Evolutionary conservation across 2,888 invertebrate species (phyloP), one percentile per base, ranked within the genome.

Genomic region (Phaonia tiefii): DNA sequence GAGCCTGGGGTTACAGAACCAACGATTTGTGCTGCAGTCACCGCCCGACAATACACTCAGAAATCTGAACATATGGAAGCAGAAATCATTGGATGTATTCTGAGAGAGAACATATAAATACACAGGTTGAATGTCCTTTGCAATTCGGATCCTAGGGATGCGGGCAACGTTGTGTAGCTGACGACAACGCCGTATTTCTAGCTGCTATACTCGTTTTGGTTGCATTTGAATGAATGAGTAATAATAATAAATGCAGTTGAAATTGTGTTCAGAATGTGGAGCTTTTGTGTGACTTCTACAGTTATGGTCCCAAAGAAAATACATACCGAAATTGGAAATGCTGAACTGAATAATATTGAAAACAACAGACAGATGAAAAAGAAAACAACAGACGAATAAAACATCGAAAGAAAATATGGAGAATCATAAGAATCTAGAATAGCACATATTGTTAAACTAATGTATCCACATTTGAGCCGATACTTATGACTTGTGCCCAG

Each of bases 41-140:
- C 65, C 63, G 46, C 63, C 65, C 60, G 66, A 49, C 46, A 73
- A 67, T 72, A 71, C 20, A 49, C 49, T 20, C 11, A 11, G 54
- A n/a, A 31, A 13, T 20, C 11, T 13, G 22, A 13, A 54, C 25
- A 13, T 54, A 25, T 54, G 22, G 22, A 54, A 22, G 22, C 54
- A 54, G 7, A 25, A 25, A 25, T 54, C 25, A 22, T 11, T 3
- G 54, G 25, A 25, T 54, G 13, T 31, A 31, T 31, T 8, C 31
- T 31, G 31, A 31, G 39, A 72, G 58, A 11, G n/a, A 44, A 26
- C 20, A 39, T 31, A 67, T n/a, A 71, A 66, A 66, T 49, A 80
- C 76, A 66, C 76, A 74, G 80, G 80, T 80, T 80, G 80, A 80
- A 80, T 74, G 80, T 77, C 80, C 80, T 80, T 46, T 70, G 66